A percentile compares a stretch with the other conserved stretches of the same genome.
Conservation (phyloP, 1,140 invertebrate genomes). For the Diploscapter pachys region DNA sequence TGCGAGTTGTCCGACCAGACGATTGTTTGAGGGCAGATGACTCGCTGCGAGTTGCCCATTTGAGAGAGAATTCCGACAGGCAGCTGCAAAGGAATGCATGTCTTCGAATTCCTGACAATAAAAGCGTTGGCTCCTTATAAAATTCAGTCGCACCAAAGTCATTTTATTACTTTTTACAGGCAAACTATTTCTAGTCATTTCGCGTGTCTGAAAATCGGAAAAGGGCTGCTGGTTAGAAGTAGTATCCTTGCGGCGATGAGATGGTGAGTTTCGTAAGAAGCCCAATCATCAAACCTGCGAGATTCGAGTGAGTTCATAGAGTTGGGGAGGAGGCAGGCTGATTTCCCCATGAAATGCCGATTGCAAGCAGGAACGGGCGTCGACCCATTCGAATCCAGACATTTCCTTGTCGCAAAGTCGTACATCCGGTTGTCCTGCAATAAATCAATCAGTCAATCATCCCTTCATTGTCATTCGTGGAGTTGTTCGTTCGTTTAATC, state of each 20-base stretch:
- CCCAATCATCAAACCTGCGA: constrained; percentile 19
- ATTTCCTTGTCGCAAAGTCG: constrained; percentile 30
- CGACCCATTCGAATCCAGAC: constrained; percentile 30
- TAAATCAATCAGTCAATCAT: background rate
- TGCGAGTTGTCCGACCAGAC: background rate
- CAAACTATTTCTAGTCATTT: background rate
- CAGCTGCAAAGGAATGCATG: too few relatives aligned
- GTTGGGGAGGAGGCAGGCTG: constrained; percentile 30
- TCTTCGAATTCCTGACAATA: too few relatives aligned
- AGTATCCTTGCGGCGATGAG: too few relatives aligned
- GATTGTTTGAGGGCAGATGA: constrained; percentile 24
- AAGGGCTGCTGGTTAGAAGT: too few relatives aligned
- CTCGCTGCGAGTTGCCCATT: constrained; percentile 9
- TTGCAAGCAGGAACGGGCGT: constrained; percentile 10
- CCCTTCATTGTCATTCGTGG: background rate
- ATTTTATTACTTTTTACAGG: too few relatives aligned
- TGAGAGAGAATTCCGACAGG: background rate
- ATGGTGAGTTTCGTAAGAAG: background rate
- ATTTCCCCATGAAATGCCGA: constrained; percentile 13
- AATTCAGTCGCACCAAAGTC: too few relatives aligned
- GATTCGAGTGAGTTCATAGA: constrained; percentile 29
- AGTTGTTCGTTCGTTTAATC: background rate
- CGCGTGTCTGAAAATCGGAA: background rate
- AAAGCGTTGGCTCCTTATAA: too few relatives aligned
- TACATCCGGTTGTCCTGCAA: constrained; percentile 28